Evolutionary conservation across 1,140 invertebrate genomes (phyloP), one percentile per base, ranked within the genome.

Genomic region (Pygmarrhopalites habei): DNA sequence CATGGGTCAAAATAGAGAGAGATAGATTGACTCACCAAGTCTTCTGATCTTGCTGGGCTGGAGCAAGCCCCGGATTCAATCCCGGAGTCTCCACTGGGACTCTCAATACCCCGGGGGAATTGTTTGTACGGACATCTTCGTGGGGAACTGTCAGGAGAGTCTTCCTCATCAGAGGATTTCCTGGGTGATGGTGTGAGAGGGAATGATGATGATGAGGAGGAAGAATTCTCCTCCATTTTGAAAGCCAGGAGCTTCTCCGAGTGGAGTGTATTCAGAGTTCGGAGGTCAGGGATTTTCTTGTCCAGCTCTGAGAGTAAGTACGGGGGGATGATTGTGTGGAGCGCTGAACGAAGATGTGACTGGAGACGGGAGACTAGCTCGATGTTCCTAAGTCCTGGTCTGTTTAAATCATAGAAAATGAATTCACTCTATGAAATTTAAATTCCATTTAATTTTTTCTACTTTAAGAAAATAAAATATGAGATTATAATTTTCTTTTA

Each of bases 211-310:
- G 51, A 43, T 41, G 63, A 39, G 30, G 35, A 46, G 44, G 62
- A 59, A 55, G 39, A 65, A 46, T 90, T 87, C 74, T 91, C 87
- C 21, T 89, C 89, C 85, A 87, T 87, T 73, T 92, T 90, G 77
- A 92, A 93, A 1, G 93, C 92, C 17, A 97, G 80, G 28, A 96
- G 79, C 75, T 97, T 97, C 74, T 97, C 95, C 0, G 92, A 95
- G 74, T 97, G 95, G 14, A 98, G 81, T 2, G 93, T 95, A 78
- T 96, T 97, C 41, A 97, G 78, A 0, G 94, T 97, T 65, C 93
- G 82, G 67, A 98, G 80, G 78, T 98, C 95, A 1, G 93, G 92
- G 60, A 96, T 89, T 72, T 95, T 96, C 75, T 92, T 92, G 77
- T 95, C 84, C 65, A 97, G 75, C 74, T 95, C 91, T 52, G 85